Evolutionary conservation across 2,113 vertebrate genomes (phyloP).

Genomic region (Clarias batrachus): DNA sequence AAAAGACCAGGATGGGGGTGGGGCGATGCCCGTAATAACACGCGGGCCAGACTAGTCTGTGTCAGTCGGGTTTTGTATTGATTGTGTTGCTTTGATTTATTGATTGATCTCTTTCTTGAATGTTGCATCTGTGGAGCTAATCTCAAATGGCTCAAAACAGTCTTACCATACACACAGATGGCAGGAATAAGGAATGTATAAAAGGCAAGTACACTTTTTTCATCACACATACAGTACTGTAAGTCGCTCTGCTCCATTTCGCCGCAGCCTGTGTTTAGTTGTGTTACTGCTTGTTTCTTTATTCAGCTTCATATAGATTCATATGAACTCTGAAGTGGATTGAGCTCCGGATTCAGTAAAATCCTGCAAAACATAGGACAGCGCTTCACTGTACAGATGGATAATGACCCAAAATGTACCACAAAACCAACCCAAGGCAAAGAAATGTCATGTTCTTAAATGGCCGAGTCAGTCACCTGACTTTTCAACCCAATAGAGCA

Average conservation of each 20-base stretch:
- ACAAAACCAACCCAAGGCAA: no score
- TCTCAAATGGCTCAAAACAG: constrained; percentile 87
- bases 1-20: constrained; percentile 51
- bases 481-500: no score
- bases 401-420: no score
- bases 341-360: no score
- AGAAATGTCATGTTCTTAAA: no score
- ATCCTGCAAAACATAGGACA: no score
- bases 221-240: constrained; percentile 72
- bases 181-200: constrained; percentile 87
- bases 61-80: constrained; percentile 88
- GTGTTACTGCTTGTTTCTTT: not conserved
- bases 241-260: constrained; percentile 47
- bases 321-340: not conserved
- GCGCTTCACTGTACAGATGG: no score
- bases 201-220: constrained; percentile 92
- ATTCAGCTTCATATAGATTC: not conserved
- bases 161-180: constrained; percentile 84
- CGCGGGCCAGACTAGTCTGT: constrained; percentile 86
- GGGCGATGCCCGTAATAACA: constrained; percentile 89
- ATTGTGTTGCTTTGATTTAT: constrained; percentile 99
- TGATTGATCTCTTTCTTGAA: constrained; percentile 89
- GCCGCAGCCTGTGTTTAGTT: constrained; percentile 40
- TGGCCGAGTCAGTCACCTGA: no score
- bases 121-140: constrained; percentile 93